phyloP scores from a whole-genome alignment of 2,797 vertebrate genomes.

The Diceros bicornis region DNA sequence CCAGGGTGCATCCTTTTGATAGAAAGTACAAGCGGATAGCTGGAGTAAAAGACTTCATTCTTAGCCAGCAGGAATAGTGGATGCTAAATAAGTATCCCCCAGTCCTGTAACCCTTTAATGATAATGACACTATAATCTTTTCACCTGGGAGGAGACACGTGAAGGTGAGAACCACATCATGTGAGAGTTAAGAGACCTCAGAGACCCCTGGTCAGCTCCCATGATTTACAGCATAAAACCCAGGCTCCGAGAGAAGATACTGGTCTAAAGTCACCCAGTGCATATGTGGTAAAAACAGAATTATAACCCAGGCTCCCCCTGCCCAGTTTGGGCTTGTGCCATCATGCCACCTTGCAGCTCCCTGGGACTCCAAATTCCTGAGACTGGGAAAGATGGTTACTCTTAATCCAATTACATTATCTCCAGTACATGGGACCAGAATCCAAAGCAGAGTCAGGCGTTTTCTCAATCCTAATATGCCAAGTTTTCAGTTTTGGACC shows the following conservation, averaged over 20 bases:
- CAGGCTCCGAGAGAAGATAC: not conserved
- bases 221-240: not conserved
- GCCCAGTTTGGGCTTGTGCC: not conserved
- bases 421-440: not conserved
- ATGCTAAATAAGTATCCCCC: not conserved
- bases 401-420: not conserved
- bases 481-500: slow-evolving; percentile 39
- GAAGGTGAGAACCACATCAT: not conserved
- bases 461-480: slow-evolving; percentile 13
- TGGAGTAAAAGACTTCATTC: slow-evolving; percentile 15
- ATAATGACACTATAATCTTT: not conserved
- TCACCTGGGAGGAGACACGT: not conserved
- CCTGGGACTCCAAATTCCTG: not conserved
- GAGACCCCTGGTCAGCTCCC: not conserved
- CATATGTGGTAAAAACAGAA: not conserved
- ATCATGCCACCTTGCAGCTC: not conserved
- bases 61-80: not conserved
- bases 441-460: not conserved
- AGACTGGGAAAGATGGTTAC: not conserved
- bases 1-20: slow-evolving; percentile 27
- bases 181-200: slow-evolving; percentile 25
- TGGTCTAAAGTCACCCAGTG: not conserved
- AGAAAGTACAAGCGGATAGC: not conserved
- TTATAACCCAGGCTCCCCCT: not conserved
- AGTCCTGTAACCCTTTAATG: not conserved